These are phyloP conservation scores for Puffinus mauretanicus DNA, from an alignment of 2,113 vertebrate species.

Conservation along the genomic window DNA sequence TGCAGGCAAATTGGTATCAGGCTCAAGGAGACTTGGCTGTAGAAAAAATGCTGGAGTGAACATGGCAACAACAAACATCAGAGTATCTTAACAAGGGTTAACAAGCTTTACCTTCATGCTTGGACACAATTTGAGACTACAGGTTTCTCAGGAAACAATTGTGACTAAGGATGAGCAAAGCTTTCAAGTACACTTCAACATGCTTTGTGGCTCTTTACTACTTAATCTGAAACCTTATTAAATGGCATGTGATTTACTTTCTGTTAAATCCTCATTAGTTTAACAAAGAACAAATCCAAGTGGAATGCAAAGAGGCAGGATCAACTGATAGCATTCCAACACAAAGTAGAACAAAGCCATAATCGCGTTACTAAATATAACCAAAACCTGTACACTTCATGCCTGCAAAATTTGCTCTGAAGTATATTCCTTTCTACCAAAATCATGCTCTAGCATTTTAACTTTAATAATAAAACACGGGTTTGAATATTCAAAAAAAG, in stretches of 20 bases:
- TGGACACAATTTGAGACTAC: neutral
- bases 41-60: neutral
- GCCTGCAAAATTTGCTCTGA: neutral
- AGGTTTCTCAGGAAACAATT: neutral
- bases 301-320: constrained; percentile 9
- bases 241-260: constrained; percentile 16
- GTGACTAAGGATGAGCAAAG: neutral
- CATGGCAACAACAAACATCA: neutral
- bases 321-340: neutral
- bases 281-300: constrained; percentile 42
- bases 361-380: neutral
- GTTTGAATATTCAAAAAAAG: neutral
- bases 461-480: neutral
- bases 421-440: neutral
- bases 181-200: neutral
- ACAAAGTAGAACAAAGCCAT: neutral
- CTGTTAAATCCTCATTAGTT: constrained; percentile 11
- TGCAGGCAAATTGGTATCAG: neutral
- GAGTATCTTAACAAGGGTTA: neutral
- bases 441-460: neutral
- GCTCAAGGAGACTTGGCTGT: neutral
- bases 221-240: constrained; percentile 35
- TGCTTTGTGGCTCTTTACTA: neutral
- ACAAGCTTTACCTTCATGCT: neutral
- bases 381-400: neutral